Evolutionary conservation across 2,113 vertebrate genomes (phyloP), one percentile per base, ranked within the genome.

Genomic region (Larimichthys crocea): DNA sequence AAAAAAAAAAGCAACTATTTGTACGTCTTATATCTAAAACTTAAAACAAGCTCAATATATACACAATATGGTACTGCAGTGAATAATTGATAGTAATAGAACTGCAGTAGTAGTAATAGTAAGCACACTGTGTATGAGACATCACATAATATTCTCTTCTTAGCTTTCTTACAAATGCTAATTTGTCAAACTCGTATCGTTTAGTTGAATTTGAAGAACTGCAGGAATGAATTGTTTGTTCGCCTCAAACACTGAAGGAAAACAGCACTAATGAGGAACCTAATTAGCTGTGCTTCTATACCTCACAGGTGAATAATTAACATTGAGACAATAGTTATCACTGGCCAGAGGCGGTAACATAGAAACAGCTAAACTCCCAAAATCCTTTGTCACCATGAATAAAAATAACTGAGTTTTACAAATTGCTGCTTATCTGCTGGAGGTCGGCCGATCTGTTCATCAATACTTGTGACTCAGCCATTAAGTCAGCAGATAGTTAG

Each of bases 241-340:
- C 63, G 61, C 46, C 72, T 64, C 16, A n/a, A 57, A 76, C 50
- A 10, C 61, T 56, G 35, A 48, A 55, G 29, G 42, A 76, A 60
- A 82, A 61, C 3, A 12, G 16, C 5, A n/a, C 59, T 83, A 75
- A 88, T 35, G 65, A 84, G 66, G 24, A 81, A 26, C 11, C 60
- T 74, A 64, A 88, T 87, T 84, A 86, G 76, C 60, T 22, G 1
- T 5, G 70, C 49, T 29, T 66, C 60, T 46, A 3, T 52, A 72
- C 50, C 72, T 82, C 74, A 61, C 80, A 83, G 72, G 87, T 88
- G 73, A 76, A 68, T 77, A 66, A 89, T 91, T 86, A 79, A 73
- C 55, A 42, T 50, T 8, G 16, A 63, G n/a, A 56, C 70, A 74
- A 74, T 62, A 69, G 61, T 79, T 70, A 64, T 65, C 61, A 26